Base-by-base conservation (phyloP, 2,113 vertebrate genomes). In the Piaya cayana region DNA sequence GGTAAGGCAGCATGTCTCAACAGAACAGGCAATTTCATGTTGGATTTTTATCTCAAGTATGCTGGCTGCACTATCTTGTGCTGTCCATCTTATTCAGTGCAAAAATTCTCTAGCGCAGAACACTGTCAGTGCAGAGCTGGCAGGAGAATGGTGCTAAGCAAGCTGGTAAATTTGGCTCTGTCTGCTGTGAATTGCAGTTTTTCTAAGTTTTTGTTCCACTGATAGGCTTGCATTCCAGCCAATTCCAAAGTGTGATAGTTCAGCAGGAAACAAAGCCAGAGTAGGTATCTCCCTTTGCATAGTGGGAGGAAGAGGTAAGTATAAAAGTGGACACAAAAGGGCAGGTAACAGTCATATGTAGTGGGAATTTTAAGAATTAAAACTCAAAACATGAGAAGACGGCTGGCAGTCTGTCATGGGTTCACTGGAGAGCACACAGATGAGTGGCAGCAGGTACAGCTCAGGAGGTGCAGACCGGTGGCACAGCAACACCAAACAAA, bases 131-230 rank as follows among this genome's bases (percentile, higher is more conserved):
- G 9, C 1, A 0, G 59, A 74, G 29, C 42, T 82, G 80, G 32
- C 45, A 45, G 1, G 3, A 55, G 52, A 78, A 49, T 0, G 0
- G 22, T 5, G 30, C 2, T 1, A 53, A 60, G n/a, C 64, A 60
- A 56, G 20, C n/a, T 69, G 63, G 22, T 47, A 70, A 52, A 47
- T 58, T 50, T 50, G 59, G 29, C 34, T 77, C 32, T 36, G 23
- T 52, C 39, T 78, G 69, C 86, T 79, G 29, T 5, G 6, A 64
- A 34, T 11, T 60, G 55, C 34, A 47, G 1, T 39, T 80, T 89
- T 65, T 21, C 26, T 8, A 68, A 72, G 47, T 60, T 78, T 72
- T 83, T 19, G 20, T 68, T 77, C 56, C 37, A 27, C 30, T 21
- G 11, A 8, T 21, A 36, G 25, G 26, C 62, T 72, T 87, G 10